phyloP scores from a whole-genome alignment of 2,113 vertebrate species.

The Madoqua kirkii region DNA sequence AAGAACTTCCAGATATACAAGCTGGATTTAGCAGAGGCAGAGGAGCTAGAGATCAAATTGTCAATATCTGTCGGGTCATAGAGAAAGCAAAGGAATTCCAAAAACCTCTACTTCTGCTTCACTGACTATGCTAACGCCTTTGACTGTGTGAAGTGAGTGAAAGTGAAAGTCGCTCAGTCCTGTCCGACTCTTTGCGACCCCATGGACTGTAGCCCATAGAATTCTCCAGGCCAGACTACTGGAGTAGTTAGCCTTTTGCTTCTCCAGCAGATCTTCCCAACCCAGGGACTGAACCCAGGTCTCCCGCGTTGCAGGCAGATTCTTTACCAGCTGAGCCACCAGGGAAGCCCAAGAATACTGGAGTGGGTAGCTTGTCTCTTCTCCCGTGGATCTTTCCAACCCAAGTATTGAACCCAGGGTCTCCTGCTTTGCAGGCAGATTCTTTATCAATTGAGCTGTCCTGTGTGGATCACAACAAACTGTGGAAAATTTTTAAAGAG shows the following conservation, averaged over 20 bases:
- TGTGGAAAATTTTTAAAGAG: not conserved
- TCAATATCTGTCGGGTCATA: not conserved
- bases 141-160: not conserved
- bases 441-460: not conserved
- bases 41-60: not conserved
- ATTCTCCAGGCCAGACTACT: not conserved
- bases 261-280: not conserved
- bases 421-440: not conserved
- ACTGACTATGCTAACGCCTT: not conserved
- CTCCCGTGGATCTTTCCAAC: not conserved
- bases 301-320: not conserved
- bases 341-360: not conserved
- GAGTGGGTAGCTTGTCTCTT: not conserved
- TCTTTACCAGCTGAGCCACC: not conserved
- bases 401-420: not conserved
- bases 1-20: not conserved
- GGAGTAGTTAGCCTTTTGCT: not conserved
- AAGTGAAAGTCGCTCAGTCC: not conserved
- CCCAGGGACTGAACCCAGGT: not conserved
- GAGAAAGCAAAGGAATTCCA: not conserved
- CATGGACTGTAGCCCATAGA: not conserved
- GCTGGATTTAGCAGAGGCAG: not conserved
- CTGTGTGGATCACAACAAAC: not conserved
- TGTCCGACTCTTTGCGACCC: accelerated
- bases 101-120: not conserved